phyloP scores from a whole-genome alignment of 1,140 invertebrate species.

The Muscidifurax raptorellus region DNA sequence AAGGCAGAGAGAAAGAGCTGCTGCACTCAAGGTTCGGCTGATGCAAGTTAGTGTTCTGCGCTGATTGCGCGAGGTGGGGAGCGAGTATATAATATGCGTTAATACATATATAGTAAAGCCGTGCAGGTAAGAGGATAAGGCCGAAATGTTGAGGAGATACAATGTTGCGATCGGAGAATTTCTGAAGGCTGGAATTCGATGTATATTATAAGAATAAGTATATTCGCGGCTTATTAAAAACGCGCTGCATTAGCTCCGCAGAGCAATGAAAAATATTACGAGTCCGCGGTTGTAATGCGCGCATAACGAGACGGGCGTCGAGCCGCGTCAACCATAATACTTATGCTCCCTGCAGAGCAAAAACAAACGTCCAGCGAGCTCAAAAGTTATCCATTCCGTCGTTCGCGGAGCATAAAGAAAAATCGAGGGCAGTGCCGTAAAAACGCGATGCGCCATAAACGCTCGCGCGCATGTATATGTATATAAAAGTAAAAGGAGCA shows the following conservation, averaged over 20 bases:
- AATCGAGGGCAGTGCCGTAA: constrained; percentile 26
- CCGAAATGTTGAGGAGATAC: neutral
- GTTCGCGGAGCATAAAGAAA: constrained; percentile 16
- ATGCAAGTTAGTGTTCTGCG: neutral
- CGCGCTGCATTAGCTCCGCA: neutral
- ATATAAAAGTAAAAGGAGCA: too few relatives aligned
- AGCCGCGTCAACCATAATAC: neutral
- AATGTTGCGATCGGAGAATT: neutral
- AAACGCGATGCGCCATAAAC: neutral
- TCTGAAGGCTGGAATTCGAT: neutral
- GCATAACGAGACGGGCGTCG: neutral
- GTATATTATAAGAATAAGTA: too few relatives aligned
- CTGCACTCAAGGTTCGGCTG: constrained; percentile 32
- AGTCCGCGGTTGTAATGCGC: neutral
- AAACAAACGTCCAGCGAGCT: constrained; percentile 16
- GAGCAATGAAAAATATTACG: constrained; percentile 14
- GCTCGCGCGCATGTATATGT: neutral
- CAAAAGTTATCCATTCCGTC: constrained; percentile 10
- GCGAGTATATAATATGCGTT: too few relatives aligned
- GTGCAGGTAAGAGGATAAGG: neutral
- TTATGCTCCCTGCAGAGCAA: neutral
- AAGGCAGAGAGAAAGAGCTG: constrained; percentile 16
- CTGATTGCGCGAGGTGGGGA: neutral
- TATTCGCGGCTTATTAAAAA: constrained; percentile 7
- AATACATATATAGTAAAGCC: too few relatives aligned